Evolutionary conservation across 2,797 vertebrate genomes (phyloP), one percentile per base, ranked within the genome.

Genomic region (Miichthys miiuy): DNA sequence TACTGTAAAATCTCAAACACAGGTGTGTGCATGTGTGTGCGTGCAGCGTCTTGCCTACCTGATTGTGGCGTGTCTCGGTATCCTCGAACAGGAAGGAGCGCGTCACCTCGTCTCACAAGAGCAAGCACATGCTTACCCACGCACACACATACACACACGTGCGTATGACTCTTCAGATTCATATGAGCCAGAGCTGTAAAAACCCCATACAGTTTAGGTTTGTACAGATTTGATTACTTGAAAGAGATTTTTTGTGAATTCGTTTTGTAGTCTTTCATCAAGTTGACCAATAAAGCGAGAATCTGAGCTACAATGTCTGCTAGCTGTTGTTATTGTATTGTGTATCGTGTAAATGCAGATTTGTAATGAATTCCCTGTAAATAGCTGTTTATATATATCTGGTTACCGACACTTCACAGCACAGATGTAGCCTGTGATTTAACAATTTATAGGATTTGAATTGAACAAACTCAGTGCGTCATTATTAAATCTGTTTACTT

Each of bases 201-300:
- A 92, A 86, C 2, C 72, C 86, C 91, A 82, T 92, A 89, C 92
- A 92, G 91, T 92, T 92, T 94, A 95, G 93, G 93, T 94, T 94
- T 95, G 94, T 95, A 95, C 93, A 95, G 94, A 93, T 92, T 94
- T 94, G 92, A 94, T 94, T 95, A 96, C 93, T 95, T 96, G 94
- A 94, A 94, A 93, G 92, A 94, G 91, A 94, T 94, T 93, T 92
- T 92, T 93, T 94, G 93, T 94, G 93, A 94, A 93, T 95, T 94
- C 92, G 94, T 95, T 95, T 95, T 95, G 94, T 96, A 95, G 93
- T 94, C 91, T 94, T 94, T 95, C 94, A 95, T 94, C 92, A 94
- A 94, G 93, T 95, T 94, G 93, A 95, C 93, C 94, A 96, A 96
- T 96, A 96, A 96, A 96, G 91, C 92, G 75, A 94, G 90, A 94